Percentiles rank a stretch among this genome's conserved stretches.
Conservation (phyloP, 2,113 vertebrate species). For the Carlito syrichta region DNA sequence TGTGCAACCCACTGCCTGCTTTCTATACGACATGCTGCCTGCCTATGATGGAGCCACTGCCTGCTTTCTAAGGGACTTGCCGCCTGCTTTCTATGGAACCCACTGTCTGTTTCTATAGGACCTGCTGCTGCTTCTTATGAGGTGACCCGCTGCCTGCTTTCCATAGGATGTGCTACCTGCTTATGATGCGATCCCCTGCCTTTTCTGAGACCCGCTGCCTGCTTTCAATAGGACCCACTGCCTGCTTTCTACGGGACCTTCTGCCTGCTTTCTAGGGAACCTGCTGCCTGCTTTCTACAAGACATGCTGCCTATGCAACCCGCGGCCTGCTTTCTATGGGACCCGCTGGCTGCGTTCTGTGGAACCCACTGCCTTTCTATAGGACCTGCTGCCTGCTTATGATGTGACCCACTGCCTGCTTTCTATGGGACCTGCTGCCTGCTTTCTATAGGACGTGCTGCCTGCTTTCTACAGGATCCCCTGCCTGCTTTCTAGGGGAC, state of each 20-base stretch:
- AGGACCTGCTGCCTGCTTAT: too few relatives aligned
- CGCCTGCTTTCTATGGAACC: not conserved
- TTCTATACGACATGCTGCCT: too few relatives aligned
- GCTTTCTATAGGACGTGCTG: too few relatives aligned
- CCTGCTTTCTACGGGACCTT: rapidly evolving
- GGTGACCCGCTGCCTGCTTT: not conserved
- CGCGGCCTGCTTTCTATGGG: not conserved
- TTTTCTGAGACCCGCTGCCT: too few relatives aligned
- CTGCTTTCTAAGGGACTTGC: not conserved
- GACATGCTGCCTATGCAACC: too few relatives aligned
- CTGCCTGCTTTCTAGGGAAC: not conserved
- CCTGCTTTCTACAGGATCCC: not conserved
- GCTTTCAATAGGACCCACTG: too few relatives aligned
- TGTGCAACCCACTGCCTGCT: not conserved
- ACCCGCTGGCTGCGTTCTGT: too few relatives aligned
- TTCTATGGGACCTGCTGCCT: not conserved
- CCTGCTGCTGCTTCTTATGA: too few relatives aligned
- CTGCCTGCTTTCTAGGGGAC: not conserved
- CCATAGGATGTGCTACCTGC: not conserved
- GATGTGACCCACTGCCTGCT: not conserved
- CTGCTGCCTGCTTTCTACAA: not conserved
- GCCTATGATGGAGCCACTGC: too few relatives aligned
- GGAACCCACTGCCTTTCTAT: not conserved
- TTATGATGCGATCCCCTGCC: not conserved
- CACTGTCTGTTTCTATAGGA: not conserved